Percentiles rank a stretch among this genome's conserved stretches.
These are phyloP conservation scores for Tenualosa ilisha DNA, from an alignment of 2,797 vertebrate genomes.

Conservation along the genomic window DNA sequence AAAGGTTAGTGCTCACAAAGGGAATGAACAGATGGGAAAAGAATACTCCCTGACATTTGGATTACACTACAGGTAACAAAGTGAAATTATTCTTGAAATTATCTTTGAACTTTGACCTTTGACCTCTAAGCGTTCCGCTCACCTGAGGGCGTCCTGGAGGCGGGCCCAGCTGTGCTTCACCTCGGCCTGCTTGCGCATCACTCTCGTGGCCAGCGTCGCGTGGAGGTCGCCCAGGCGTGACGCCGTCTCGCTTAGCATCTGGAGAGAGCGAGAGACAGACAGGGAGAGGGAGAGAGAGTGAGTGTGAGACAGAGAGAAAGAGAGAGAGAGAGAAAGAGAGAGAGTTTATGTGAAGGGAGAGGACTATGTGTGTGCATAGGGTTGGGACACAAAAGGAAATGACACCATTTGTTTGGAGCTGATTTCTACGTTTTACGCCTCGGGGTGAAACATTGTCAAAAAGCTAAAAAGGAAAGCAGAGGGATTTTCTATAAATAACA, in stretches of 20 bases:
- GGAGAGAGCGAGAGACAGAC: slow-evolving; percentile 42
- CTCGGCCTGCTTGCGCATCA: slow-evolving; percentile 64
- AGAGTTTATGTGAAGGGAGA: neutral
- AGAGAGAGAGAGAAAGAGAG: neutral
- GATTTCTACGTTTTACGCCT: slow-evolving; percentile 36
- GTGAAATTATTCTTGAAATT: neutral
- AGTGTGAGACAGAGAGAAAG: neutral
- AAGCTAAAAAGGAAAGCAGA: slow-evolving; percentile 28
- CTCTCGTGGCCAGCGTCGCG: slow-evolving; percentile 64
- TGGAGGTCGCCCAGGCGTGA: slow-evolving; percentile 74
- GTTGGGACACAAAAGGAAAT: slow-evolving; percentile 48
- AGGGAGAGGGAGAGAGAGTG: neutral
- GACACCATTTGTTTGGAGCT: slow-evolving; percentile 51
- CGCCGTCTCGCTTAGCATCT: slow-evolving; percentile 73
- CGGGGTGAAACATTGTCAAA: neutral
- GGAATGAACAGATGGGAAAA: neutral
- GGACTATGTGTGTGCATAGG: slow-evolving; percentile 5
- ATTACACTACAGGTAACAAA: neutral
- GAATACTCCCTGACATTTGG: neutral
- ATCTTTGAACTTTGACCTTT: neutral
- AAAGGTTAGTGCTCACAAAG: neutral
- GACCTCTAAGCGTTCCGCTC: neutral
- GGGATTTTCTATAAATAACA: neutral
- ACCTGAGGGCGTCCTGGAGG: slow-evolving; percentile 44
- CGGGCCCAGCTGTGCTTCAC: slow-evolving; percentile 70